Base-by-base conservation (phyloP, 2,113 vertebrate genomes). In the Strigops habroptila region DNA sequence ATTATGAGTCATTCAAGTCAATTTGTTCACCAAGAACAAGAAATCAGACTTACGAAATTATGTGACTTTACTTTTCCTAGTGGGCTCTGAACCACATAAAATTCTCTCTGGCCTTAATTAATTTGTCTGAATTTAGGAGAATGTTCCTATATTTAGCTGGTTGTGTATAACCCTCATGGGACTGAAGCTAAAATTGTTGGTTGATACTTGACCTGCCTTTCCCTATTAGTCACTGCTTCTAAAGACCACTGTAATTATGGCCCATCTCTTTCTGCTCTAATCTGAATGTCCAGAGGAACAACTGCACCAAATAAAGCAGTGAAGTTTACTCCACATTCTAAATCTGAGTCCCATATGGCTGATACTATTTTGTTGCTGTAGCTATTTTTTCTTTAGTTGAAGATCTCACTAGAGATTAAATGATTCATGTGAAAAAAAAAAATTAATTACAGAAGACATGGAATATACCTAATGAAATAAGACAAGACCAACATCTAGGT, bases 131-230 rank as follows among this genome's bases (percentile, higher is more conserved):
- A 93, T 79, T 94, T 95, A 85, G 73, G 28, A 90, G 68, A 88
- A 94, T 51, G 44, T 35, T 74, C 11, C 82, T 81, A 78, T 86
- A 87, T 96, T 91, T 88, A 93, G 69, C 52, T 86, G 37, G 60
- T 88, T 75, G 80, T 53, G 64, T 48, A 88, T 64, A 91, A 80
- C 17, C 19, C 52, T 86, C 35, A 60, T 13, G 24, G 82, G 88
- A 93, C 35, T 55, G 22, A 86, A 35, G 68, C 33, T 95, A 81
- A 91, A 90, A 86, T 35, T 88, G 64, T 48, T 84, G 63, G 30
- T n/a, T 91, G 68, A 68, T 96, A 95, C 52, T 91, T 95, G 88
- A 90, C 94, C 82, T 90, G 55, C n/a, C 55, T 92, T 96, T 73
- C 55, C 55, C 76, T 92, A 41, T 79, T 93, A 93, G 55, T 86